Base-by-base conservation (phyloP, 1,140 invertebrate genomes). In the Plodia interpunctella region DNA sequence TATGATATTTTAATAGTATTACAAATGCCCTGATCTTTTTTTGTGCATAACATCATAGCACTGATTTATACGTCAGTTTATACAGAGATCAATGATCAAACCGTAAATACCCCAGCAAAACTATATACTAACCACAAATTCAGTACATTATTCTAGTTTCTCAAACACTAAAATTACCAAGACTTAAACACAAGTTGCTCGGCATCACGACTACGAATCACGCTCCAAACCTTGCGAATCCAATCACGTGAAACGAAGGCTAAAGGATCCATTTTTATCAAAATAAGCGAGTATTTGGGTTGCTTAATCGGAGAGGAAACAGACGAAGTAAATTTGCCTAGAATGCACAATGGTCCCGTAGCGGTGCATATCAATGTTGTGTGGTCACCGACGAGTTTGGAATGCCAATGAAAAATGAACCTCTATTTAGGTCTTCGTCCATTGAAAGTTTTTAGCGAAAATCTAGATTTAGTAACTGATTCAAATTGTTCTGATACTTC, bases 191-290 rank as follows among this genome's bases (percentile, higher is more conserved):
- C 30, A 32, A 32, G 30, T 9, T 10, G 30, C 30, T 32, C 4
- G 13, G 15, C 38, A 44, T 44, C 38, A 44, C 38, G 38, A 44
- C 38, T 44, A 13, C 13, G 15, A 44, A n/a, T 44, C 38, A 44
- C 38, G 38, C 38, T n/a, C 38, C 38, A 44, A 44, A 44, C 38
- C 38, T 44, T 44, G 38, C 38, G 38, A n/a, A 13, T 44, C 38
- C 38, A 44, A 44, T 44, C 38, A 44, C 38, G 38, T 44, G n/a
- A 44, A 15, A 44, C 38, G 38, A 44, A 44, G 38, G 38, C 38
- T 44, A 44, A 44, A 44, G 38, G 38, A 44, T 44, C 13, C 38
- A 44, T 15, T 44, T 44, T 44, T 44, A 44, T 44, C 38, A 44
- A 44, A 44, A 44, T 44, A 44, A 44, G 13, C 38, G 4, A 44